These are phyloP conservation scores for Sterna hirundo DNA, from an alignment of 2,113 vertebrate genomes.

Conservation along the genomic window DNA sequence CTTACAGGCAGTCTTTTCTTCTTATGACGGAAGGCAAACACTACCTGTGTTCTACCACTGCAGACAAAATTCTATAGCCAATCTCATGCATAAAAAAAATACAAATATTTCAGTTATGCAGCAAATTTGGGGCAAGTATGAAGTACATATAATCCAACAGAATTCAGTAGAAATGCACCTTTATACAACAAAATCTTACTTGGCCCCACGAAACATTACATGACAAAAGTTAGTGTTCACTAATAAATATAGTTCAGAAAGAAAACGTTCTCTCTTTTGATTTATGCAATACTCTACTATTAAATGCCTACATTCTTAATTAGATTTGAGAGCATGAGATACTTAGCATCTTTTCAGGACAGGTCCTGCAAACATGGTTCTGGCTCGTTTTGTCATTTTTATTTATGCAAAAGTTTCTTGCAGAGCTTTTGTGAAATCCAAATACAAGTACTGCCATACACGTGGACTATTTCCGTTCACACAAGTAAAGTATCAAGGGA, in stretches of 20 bases:
- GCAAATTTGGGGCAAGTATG: background rate
- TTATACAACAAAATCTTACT: background rate
- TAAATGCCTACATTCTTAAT: background rate
- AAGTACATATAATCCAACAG: background rate
- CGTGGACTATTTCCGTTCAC: background rate
- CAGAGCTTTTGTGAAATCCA: background rate
- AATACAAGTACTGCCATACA: background rate
- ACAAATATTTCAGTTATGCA: background rate
- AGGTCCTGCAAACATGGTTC: background rate
- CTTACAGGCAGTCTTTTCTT: background rate
- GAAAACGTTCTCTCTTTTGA: constrained; percentile 7
- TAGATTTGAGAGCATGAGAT: background rate
- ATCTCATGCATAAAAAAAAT: background rate
- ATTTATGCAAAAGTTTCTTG: background rate
- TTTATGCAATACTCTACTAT: background rate
- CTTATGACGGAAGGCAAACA: background rate
- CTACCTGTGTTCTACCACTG: background rate
- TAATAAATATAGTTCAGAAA: constrained; percentile 21
- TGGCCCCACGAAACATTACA: background rate
- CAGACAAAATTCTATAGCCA: background rate
- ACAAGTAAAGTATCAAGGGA: constrained; percentile 51
- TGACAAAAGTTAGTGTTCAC: constrained; percentile 6
- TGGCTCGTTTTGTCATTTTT: background rate
- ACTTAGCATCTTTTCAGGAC: background rate
- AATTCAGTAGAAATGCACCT: background rate